These are phyloP conservation scores for Panthera uncia DNA, from an alignment of 2,113 vertebrate genomes.

Conservation along the genomic window DNA sequence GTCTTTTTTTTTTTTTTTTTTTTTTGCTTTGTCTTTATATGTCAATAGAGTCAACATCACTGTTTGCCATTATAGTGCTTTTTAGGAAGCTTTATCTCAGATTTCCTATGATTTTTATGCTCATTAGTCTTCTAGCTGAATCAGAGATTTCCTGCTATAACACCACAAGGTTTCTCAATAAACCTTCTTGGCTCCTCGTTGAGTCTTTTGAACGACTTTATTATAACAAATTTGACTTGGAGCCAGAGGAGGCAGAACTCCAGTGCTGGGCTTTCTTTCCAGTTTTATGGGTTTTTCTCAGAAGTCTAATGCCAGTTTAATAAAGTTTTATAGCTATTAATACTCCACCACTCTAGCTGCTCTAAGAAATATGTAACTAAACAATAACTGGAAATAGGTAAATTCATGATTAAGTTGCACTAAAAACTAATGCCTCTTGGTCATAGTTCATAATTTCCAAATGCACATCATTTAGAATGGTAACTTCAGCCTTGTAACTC, in stretches of 20 bases:
- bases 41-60: slow-evolving; percentile 12
- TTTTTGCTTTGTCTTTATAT: not conserved
- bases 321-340: slow-evolving; percentile 75
- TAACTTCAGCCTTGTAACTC: slow-evolving; percentile 65
- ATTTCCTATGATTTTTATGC: slow-evolving; percentile 41
- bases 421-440: slow-evolving; percentile 70
- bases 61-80: slow-evolving; percentile 33
- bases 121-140: slow-evolving; percentile 52
- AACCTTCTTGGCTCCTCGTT: slow-evolving; percentile 54
- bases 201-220: slow-evolving; percentile 64
- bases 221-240: slow-evolving; percentile 65
- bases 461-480: slow-evolving; percentile 47
- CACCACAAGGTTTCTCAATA: slow-evolving; percentile 57
- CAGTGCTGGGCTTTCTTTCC: slow-evolving; percentile 58
- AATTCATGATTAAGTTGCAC: slow-evolving; percentile 66
- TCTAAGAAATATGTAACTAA: slow-evolving; percentile 75
- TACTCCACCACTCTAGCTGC: slow-evolving; percentile 57
- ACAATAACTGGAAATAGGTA: slow-evolving; percentile 76
- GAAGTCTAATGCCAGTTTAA: slow-evolving; percentile 75
- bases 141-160: slow-evolving; percentile 44
- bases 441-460: slow-evolving; percentile 76
- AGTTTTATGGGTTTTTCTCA: slow-evolving; percentile 67
- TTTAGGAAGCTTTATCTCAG: slow-evolving; percentile 34
- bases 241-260: slow-evolving; percentile 64
- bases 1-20: too few relatives aligned